Evolutionary conservation across 2,113 vertebrate genomes (phyloP).

Genomic region (Tympanuchus pallidicinctus): DNA sequence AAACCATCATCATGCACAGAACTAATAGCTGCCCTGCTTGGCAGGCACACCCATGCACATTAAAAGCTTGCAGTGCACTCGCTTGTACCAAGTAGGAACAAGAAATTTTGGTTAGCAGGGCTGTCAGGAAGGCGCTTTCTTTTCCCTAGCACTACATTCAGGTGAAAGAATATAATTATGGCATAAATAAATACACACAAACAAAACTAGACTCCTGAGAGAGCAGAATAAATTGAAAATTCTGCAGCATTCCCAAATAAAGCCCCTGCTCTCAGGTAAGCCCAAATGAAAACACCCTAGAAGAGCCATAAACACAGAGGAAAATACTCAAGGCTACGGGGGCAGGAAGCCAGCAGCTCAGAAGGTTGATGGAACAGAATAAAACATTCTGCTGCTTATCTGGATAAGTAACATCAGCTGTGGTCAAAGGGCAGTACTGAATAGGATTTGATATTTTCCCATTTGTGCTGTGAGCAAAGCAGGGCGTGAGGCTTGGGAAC

Average conservation of each 20-base stretch:
- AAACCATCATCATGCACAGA: conserved; percentile 19
- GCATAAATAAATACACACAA: not conserved
- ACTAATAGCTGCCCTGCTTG: conserved; percentile 28
- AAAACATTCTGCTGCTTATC: not conserved
- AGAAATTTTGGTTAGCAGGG: not conserved
- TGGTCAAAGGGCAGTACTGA: not conserved
- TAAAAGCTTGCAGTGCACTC: not conserved
- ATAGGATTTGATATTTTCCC: not conserved
- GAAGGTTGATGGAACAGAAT: not conserved
- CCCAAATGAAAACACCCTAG: not conserved
- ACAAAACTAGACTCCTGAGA: not conserved
- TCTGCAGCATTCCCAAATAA: not conserved
- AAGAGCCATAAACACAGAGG: not conserved
- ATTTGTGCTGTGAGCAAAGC: not conserved
- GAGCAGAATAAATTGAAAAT: not conserved
- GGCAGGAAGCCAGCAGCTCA: not conserved
- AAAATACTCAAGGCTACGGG: not conserved
- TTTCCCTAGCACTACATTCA: not conserved
- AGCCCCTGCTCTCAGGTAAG: not conserved
- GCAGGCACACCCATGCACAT: conserved; percentile 50
- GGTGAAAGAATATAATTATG: not conserved
- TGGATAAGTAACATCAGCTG: not conserved
- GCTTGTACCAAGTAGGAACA: not conserved
- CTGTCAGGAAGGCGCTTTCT: not conserved
- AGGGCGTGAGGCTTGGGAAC: not conserved